Evolutionary conservation across 1,140 invertebrate genomes (phyloP).

Genomic region (Drosophila ogumai): DNA sequence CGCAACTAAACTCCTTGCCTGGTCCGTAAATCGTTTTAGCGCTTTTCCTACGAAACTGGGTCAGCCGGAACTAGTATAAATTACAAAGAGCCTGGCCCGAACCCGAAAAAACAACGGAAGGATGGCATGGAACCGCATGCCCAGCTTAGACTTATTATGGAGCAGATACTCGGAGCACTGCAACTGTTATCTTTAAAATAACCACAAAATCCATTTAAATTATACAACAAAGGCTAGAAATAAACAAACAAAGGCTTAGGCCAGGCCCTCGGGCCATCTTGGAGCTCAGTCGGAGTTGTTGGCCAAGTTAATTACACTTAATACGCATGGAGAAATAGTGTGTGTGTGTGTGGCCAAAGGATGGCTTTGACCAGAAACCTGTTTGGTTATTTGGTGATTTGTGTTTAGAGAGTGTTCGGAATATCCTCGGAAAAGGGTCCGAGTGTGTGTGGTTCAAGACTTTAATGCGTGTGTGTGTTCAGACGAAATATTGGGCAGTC

Average conservation of each 20-base stretch:
- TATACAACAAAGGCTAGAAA: conserved; percentile 64
- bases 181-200: conserved; percentile 77
- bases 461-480: conserved; percentile 1
- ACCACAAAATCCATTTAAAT: conserved; percentile 79
- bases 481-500: conserved; percentile 29
- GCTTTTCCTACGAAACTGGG: conserved; percentile 50
- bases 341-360: conserved; percentile 26
- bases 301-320: conserved; percentile 82
- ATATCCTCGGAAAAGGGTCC: conserved; percentile 19
- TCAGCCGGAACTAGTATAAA: conserved; percentile 74
- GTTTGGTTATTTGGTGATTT: conserved; percentile 74
- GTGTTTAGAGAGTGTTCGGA: conserved; percentile 49
- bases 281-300: conserved; percentile 31
- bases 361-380: conserved; percentile 60
- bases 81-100: conserved; percentile 17
- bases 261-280: conserved; percentile 28
- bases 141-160: conserved; percentile 58
- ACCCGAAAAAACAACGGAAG: conserved; percentile 42
- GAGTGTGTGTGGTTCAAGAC: neutral
- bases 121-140: conserved; percentile 20
- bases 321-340: conserved; percentile 59
- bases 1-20: conserved; percentile 17
- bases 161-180: conserved; percentile 49
- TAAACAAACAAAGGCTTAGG: conserved; percentile 54
- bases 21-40: conserved; percentile 63